Percentiles rank a stretch among this genome's conserved stretches.
Conservation (phyloP, 2,113 vertebrate species). For the Paraplagusia blochii region DNA sequence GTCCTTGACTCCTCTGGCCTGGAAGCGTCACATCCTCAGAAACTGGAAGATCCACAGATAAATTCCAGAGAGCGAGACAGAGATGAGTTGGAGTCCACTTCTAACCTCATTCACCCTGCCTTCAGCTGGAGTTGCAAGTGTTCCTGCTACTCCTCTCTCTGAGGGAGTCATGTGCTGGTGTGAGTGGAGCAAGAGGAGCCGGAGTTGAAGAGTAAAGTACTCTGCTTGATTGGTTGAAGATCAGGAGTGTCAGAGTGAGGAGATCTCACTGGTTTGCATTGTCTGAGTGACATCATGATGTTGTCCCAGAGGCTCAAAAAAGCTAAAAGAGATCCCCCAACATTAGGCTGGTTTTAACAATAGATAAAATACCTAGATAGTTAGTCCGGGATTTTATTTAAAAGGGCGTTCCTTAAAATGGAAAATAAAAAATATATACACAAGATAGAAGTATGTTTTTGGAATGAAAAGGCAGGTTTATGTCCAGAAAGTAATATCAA, state of each 20-base stretch:
- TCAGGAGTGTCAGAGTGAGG: slow-evolving; percentile 5
- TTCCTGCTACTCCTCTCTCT: not conserved
- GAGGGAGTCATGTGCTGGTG: slow-evolving; percentile 13
- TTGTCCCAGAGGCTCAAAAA: no score
- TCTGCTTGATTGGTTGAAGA: slow-evolving; percentile 2
- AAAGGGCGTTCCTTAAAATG: no score
- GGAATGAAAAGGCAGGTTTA: no score
- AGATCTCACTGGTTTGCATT: no score
- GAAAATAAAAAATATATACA: no score
- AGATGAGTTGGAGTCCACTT: not conserved
- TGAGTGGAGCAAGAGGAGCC: slow-evolving; percentile 1
- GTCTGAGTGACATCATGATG: no score
- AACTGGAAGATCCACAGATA: slow-evolving; percentile 81
- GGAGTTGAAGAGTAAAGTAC: not conserved
- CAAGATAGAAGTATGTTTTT: no score
- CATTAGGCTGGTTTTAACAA: no score
- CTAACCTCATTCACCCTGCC: slow-evolving; percentile 22
- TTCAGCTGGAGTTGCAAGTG: slow-evolving; percentile 1
- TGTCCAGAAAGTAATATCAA: not conserved
- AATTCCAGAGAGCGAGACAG: slow-evolving; percentile 33
- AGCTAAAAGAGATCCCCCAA: no score
- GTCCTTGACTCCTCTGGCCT: slow-evolving; percentile 46
- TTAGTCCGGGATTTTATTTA: no score
- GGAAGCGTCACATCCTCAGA: slow-evolving; percentile 65
- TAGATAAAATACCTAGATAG: no score